Base-by-base conservation (phyloP, 2,797 vertebrate genomes). In the Discoglossus pictus region DNA sequence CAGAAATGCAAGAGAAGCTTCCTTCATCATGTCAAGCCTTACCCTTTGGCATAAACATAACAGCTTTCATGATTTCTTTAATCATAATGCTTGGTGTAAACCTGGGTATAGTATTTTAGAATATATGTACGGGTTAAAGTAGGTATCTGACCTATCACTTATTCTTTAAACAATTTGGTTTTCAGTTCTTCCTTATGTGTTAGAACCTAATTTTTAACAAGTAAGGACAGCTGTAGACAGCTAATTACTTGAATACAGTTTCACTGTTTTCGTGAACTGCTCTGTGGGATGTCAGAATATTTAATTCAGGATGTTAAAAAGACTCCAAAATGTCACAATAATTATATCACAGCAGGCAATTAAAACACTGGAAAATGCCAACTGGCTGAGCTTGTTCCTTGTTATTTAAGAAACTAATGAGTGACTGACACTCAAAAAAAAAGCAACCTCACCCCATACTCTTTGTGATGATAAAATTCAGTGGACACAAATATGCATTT, bases 281-380 rank as follows among this genome's bases (percentile, higher is more conserved):
- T 91, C 89, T 88, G 87, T 86, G 87, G 91, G 90, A 90, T 91
- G 89, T 90, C 90, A 91, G 90, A 91, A 91, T 92, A 91, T 91
- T 92, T 92, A 91, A 92, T 92, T 91, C 89, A 89, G 88, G 89
- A 90, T 90, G 89, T 91, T 92, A 91, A 92, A 90, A 92, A 90
- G 87, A 91, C 88, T 86, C 87, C 88, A 87, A 92, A 92, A 92
- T 92, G 90, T 91, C 91, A 92, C 84, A 91, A 92, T 92, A 91
- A 92, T 92, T 92, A 92, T 91, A 88, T 90, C 91, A 91, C 91
- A 92, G 91, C 89, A 90, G 90, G 90, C 89, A 92, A 91, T 92
- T 91, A 90, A 91, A 92, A 91, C 85, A 86, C 78, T 88, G 88
- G 87, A 90, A 92, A 92, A 91, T 90, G 89, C 86, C 91, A 92